Percentiles rank a stretch among this genome's conserved stretches.
Conservation (phyloP, 2,888 invertebrate genomes). For the Cheilosia vulpina region DNA sequence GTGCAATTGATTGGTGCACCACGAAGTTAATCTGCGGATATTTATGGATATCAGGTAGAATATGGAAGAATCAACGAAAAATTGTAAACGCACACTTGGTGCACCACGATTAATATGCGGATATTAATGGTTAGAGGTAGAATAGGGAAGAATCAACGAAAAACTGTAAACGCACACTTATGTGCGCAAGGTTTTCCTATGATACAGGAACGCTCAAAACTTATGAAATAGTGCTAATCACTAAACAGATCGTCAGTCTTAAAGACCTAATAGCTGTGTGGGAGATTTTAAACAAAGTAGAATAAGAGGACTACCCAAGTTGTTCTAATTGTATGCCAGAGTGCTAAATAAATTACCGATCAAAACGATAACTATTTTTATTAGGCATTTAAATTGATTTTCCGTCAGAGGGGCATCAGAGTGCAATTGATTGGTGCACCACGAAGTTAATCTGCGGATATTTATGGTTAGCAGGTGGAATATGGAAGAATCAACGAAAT, state of each 20-base stretch:
- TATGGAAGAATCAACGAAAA: background rate
- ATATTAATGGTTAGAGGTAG: background rate
- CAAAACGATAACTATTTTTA: conserved; percentile 31
- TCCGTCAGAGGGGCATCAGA: conserved; percentile 73
- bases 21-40: conserved; percentile 69
- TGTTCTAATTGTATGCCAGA: conserved; percentile 32
- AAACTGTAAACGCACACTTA: background rate
- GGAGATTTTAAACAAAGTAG: too few relatives aligned
- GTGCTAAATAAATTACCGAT: conserved; percentile 51
- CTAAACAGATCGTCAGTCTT: too few relatives aligned
- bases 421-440: conserved; percentile 51
- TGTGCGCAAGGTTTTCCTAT: too few relatives aligned
- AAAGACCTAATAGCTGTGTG: too few relatives aligned
- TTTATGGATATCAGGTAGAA: background rate
- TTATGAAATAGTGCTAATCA: too few relatives aligned
- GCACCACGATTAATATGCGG: conserved; percentile 68
- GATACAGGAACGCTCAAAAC: too few relatives aligned
- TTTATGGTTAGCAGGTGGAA: background rate
- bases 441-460: conserved; percentile 71
- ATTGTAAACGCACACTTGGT: background rate
- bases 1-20: conserved; percentile 47
- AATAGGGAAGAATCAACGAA: background rate
- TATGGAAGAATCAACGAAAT: too few relatives aligned
- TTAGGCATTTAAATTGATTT: conserved; percentile 54
- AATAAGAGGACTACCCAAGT: too few relatives aligned